Conservation (phyloP, 2,113 vertebrate genomes). For the Misgurnus anguillicaudatus region DNA sequence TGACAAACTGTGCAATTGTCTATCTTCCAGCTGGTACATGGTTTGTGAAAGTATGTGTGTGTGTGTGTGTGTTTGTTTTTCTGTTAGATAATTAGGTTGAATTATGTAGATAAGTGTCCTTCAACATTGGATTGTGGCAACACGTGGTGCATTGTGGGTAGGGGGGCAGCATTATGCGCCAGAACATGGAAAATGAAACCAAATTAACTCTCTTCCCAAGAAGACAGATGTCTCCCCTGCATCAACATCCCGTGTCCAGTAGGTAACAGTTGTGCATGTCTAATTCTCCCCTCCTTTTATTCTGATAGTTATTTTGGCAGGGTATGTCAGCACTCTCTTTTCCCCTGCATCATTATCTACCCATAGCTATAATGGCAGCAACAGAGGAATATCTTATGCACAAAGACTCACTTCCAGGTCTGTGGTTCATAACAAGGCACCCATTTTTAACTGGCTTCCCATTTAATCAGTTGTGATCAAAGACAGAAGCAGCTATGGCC, state of each 20-base stretch:
- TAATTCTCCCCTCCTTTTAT: background rate
- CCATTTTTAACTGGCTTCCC: slow-evolving; percentile 65
- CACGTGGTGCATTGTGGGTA: background rate
- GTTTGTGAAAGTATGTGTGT: background rate
- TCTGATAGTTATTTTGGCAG: slow-evolving; percentile 19
- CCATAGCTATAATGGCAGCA: slow-evolving; percentile 51
- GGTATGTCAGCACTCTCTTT: slow-evolving; percentile 42
- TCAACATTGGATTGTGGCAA: background rate
- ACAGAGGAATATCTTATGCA: slow-evolving; percentile 55
- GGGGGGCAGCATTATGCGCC: background rate
- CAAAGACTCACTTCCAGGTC: slow-evolving; percentile 62
- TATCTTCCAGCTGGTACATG: background rate
- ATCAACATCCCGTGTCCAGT: background rate
- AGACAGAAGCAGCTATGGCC: slow-evolving; percentile 30
- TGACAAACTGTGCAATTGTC: background rate
- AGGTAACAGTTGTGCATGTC: background rate
- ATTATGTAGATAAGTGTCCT: background rate
- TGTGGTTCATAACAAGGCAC: slow-evolving; percentile 66
- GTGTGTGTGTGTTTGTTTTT: background rate
- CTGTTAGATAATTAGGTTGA: background rate
- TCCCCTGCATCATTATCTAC: slow-evolving; percentile 22
- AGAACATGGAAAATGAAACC: background rate
- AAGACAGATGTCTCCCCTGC: no score
- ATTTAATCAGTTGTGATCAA: slow-evolving; percentile 42
- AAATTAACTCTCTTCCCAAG: background rate